Base-by-base conservation (phyloP, 2,797 vertebrate genomes). In the Phalloptychus januarius region DNA sequence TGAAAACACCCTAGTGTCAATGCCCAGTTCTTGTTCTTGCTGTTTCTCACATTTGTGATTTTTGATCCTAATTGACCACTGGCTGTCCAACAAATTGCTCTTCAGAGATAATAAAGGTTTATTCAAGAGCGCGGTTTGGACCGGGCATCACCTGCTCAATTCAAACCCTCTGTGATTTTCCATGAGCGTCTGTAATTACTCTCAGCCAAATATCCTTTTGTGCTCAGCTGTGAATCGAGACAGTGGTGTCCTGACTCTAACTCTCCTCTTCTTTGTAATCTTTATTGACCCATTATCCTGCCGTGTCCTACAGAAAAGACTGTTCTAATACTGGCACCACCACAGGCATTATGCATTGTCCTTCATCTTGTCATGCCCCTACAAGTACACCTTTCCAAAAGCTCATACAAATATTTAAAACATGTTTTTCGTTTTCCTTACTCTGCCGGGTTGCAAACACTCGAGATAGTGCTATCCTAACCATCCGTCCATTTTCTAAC, bases 211-310 rank as follows among this genome's bases (percentile, higher is more conserved):
- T 80, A 81, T 82, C 82, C 79, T 75, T 89, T 81, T 86, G 84
- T 85, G 84, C 87, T 84, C 72, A 80, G 84, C 84, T 65, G 87
- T 23, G 69, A 45, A 61, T 85, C 73, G 67, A 87, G 86, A 71
- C 89, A 5, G 81, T 74, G 76, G 25, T 25, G 82, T 87, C 87
- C 84, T 33, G 63, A 54, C 75, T 85, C 76, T 15, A 76, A 78
- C 87, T 85, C 79, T 78, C 74, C 77, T 86, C 80, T 58, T 82
- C 81, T 85, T 48, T 83, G 83, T 83, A 81, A 86, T 90, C 87
- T 90, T 77, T 77, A 90, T 88, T 72, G 72, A 89, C 81, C 81
- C 83, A 79, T 88, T 91, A 88, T 87, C 88, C 83, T 4, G 61
- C 77, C 75, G 73, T 56, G 77, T 85, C 82, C 25, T 70, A 71